These are phyloP conservation scores for Hypsibius dujardini DNA, from an alignment of 1,140 invertebrate genomes.

Conservation along the genomic window DNA sequence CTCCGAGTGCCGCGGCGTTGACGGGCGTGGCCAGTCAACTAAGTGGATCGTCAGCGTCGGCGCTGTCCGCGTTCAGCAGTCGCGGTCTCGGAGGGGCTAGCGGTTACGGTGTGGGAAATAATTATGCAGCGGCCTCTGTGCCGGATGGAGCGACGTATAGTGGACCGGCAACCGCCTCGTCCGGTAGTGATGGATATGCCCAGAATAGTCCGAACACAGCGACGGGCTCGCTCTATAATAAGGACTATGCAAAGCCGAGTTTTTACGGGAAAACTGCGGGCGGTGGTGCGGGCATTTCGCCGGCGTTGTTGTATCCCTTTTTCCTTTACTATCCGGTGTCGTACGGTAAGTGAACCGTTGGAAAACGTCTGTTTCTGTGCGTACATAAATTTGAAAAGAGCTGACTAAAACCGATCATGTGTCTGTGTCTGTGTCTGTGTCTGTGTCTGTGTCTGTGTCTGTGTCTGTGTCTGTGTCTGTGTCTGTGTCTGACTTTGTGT, in stretches of 20 bases:
- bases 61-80: not conserved
- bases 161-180: not conserved
- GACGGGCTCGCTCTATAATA: not conserved
- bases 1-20: not conserved
- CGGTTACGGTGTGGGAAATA: not conserved
- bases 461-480: too few relatives aligned
- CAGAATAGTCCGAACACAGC: constrained; percentile 4
- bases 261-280: not conserved
- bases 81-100: not conserved
- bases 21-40: not conserved
- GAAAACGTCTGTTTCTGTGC: not conserved
- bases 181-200: not conserved
- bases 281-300: not conserved
- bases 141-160: constrained; percentile 1
- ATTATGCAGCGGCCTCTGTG: not conserved
- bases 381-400: not conserved
- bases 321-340: not conserved
- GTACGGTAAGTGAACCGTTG: not conserved
- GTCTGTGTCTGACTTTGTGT: too few relatives aligned
- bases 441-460: too few relatives aligned
- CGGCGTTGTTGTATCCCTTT: constrained; percentile 3
- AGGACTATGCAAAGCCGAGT: not conserved
- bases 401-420: too few relatives aligned
- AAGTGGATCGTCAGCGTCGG: too few relatives aligned
- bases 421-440: too few relatives aligned